These are phyloP conservation scores for Alethe diademata DNA, from an alignment of 2,113 vertebrate species.

Conservation along the genomic window DNA sequence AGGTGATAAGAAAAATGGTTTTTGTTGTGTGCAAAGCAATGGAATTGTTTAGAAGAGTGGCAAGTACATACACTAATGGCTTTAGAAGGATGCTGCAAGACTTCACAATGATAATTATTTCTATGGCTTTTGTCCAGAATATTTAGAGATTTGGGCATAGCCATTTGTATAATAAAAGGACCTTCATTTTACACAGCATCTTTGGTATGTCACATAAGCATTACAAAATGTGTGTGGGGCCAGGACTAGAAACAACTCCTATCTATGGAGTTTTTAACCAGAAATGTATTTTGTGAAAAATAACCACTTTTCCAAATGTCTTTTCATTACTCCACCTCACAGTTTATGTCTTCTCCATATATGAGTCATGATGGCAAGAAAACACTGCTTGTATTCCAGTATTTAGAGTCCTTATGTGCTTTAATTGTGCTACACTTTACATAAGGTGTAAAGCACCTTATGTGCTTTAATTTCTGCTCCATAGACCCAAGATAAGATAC, in stretches of 20 bases:
- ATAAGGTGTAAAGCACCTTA: background rate
- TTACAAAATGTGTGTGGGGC: background rate
- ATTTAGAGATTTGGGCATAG: background rate
- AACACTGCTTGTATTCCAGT: background rate
- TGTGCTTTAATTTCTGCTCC: background rate
- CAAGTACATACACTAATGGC: background rate
- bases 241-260: background rate
- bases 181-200: background rate
- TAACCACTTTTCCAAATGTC: background rate
- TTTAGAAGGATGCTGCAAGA: background rate
- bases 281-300: background rate
- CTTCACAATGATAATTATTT: background rate
- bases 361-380: background rate
- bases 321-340: background rate
- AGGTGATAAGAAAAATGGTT: background rate
- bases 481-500: background rate
- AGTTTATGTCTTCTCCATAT: background rate
- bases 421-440: background rate
- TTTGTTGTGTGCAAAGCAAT: background rate
- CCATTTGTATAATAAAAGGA: background rate
- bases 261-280: background rate
- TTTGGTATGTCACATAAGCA: background rate
- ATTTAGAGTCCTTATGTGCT: background rate
- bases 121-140: background rate
- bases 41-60: background rate